phyloP scores from a whole-genome alignment of 2,888 invertebrate genomes.

The Euclidia mi region DNA sequence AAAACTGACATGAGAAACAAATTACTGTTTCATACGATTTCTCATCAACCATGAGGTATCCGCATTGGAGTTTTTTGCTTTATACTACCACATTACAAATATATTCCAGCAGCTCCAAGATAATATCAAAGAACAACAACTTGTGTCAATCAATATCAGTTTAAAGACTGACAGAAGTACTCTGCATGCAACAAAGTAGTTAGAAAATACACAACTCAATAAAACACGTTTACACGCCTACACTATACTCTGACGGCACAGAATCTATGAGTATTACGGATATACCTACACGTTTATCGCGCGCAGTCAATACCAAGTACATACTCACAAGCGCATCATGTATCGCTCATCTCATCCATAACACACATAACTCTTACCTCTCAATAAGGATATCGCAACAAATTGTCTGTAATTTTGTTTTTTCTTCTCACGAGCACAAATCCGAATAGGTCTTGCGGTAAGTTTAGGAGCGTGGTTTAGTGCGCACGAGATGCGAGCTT shows the following conservation, averaged over 20 bases:
- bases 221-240: too few species aligned
- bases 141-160: too few species aligned
- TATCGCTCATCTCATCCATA: constrained; percentile 31
- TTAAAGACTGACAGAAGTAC: too few species aligned
- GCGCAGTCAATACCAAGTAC: constrained; percentile 4
- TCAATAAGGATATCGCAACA: constrained; percentile 86
- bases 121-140: too few species aligned
- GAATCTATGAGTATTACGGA: constrained; percentile 1
- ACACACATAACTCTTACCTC: constrained; percentile 81
- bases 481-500: constrained; percentile 71
- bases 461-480: constrained; percentile 71
- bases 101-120: too few species aligned
- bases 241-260: background rate
- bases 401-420: constrained; percentile 87
- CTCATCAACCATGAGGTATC: too few species aligned
- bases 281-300: background rate
- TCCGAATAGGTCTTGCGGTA: constrained; percentile 67
- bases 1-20: too few species aligned
- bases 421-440: constrained; percentile 85
- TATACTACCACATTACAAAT: too few species aligned
- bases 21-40: too few species aligned
- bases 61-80: too few species aligned
- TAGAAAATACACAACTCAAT: too few species aligned
- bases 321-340: constrained; percentile 19
- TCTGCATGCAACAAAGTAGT: too few species aligned